Percentiles rank a stretch among this genome's conserved stretches.
These are phyloP conservation scores for Bacillus rossius DNA, from an alignment of 1,140 invertebrate species.

Conservation along the genomic window DNA sequence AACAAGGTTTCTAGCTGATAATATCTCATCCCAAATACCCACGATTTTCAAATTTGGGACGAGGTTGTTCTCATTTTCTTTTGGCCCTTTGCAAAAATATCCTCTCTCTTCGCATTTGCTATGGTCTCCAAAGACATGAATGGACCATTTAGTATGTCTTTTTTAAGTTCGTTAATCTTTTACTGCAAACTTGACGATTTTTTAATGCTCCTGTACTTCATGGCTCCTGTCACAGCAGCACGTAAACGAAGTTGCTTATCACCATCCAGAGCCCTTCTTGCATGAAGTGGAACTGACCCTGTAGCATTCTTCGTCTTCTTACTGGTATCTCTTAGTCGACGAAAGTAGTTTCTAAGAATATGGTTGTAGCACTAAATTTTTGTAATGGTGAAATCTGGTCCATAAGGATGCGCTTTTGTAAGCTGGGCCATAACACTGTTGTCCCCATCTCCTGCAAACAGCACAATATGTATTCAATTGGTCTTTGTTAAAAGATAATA, in stretches of 20 bases:
- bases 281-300: not conserved
- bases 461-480: too few relatives aligned
- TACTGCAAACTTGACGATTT: not conserved
- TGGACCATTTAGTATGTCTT: conserved; percentile 5
- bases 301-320: not conserved
- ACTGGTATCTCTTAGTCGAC: conserved; percentile 8
- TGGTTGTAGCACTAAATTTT: conserved; percentile 30
- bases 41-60: not conserved
- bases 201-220: not conserved
- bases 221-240: not conserved
- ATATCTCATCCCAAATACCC: conserved; percentile 1
- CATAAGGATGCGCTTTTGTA: conserved; percentile 21
- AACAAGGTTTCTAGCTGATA: not conserved
- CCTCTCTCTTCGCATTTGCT: not conserved
- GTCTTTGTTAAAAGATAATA: too few relatives aligned
- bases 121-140: conserved; percentile 6
- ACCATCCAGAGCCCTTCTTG: too few relatives aligned
- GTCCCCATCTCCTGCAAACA: conserved; percentile 31
- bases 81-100: conserved; percentile 1
- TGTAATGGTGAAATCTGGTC: conserved; percentile 15
- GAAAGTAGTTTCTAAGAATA: conserved; percentile 16
- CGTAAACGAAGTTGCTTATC: not conserved
- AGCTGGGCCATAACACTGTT: conserved; percentile 29
- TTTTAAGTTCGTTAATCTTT: not conserved
- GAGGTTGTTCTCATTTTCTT: not conserved